Evolutionary conservation across 2,797 vertebrate genomes (phyloP).

Genomic region (Podarcis lilfordi): DNA sequence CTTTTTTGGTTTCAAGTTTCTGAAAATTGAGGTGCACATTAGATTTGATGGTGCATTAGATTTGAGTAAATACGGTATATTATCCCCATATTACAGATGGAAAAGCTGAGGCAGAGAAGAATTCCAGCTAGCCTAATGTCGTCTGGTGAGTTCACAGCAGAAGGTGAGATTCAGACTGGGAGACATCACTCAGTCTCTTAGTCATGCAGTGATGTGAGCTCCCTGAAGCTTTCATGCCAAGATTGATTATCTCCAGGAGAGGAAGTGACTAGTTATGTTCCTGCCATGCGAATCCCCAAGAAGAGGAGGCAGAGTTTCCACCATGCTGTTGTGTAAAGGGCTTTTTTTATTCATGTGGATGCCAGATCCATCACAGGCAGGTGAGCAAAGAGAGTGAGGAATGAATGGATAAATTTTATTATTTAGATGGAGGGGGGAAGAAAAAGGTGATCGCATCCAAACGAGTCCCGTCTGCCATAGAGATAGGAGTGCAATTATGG

Average conservation of each 20-base stretch:
- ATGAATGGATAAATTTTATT: slow-evolving; percentile 34
- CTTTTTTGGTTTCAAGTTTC: too few species aligned
- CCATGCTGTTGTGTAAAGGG: not conserved
- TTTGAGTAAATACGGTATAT: too few species aligned
- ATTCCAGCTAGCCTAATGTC: too few species aligned
- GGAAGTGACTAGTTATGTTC: not conserved
- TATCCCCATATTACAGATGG: too few species aligned
- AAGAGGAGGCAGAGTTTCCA: not conserved
- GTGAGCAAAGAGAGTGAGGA: slow-evolving; percentile 11
- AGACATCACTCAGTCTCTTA: not conserved
- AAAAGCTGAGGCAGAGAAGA: too few species aligned
- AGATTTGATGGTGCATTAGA: too few species aligned
- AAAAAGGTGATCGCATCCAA: slow-evolving; percentile 42
- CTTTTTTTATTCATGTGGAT: slow-evolving; percentile 20
- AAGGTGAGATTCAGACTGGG: not conserved
- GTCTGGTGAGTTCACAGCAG: too few species aligned
- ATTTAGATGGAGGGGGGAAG: slow-evolving; percentile 30
- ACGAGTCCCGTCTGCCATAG: slow-evolving; percentile 34
- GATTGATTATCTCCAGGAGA: not conserved
- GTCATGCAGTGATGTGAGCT: not conserved
- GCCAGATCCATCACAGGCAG: not conserved
- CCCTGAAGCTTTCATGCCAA: not conserved
- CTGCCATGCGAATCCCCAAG: not conserved
- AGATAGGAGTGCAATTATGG: slow-evolving; percentile 52
- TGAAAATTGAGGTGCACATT: too few species aligned